Evolutionary conservation across 2,888 invertebrate genomes (phyloP), one percentile per base, ranked within the genome.

Genomic region (Cryptosula pallasiana): DNA sequence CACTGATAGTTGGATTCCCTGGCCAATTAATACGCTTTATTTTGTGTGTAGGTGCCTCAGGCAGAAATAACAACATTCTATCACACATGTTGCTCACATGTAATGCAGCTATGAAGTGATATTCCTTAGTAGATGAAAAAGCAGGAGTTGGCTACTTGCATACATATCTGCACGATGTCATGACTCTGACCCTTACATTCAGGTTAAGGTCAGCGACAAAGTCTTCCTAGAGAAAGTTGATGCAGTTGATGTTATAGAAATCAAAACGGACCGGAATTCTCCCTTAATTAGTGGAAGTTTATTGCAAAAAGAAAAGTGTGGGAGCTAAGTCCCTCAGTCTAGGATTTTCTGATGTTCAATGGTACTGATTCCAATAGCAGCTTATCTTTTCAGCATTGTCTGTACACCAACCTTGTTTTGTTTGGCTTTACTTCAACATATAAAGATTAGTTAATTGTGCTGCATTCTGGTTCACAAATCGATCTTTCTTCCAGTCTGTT

Each of bases 51-150:
- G 63, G 63, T 32, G 63, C 63, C 29, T 32, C 63, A 16, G 63
- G 32, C n/a, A 13, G 29, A 13, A 27, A 63, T n/a, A 63, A 63
- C 32, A 32, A 63, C 34, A 29, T 32, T 13, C 32, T 63, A 27
- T 25, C 63, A 27, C 32, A 32, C 32, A 32, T 9, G 3, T 13
- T 63, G 27, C 25, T 63, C 9, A 23, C 55, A 76, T 54, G 69
- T 73, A 35, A 35, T 58, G 45, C 74, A 0, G 75, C 73, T 55
- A 77, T 78, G 3, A 73, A 78, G 55, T 74, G 78, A 29, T 81
- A 78, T 73, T 81, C 81, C 79, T 80, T 77, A 75, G 78, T 82
- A 70, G 76, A 79, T 35, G 76, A 76, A 70, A 75, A 77, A 27
- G 72, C 75, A 55, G 81, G 82, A 1, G 72, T 74, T 13, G 77